A percentile compares a stretch with the other conserved stretches of the same genome.
phyloP scores from a whole-genome alignment of 2,113 vertebrate genomes.

The Turnix velox region DNA sequence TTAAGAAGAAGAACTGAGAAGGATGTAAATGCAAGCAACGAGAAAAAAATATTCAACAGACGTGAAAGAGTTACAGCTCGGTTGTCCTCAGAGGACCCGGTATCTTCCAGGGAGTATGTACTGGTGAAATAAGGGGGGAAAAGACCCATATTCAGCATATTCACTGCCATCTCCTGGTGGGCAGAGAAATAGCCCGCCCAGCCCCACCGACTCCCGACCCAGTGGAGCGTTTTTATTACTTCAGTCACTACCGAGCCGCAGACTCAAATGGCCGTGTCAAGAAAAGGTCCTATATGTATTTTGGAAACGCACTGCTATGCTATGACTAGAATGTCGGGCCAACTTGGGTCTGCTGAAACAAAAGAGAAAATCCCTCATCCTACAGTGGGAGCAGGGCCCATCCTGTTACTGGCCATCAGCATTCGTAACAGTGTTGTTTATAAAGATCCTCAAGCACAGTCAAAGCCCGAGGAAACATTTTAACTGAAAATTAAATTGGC shows the following conservation, averaged over 20 bases:
- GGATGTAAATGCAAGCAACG: neutral
- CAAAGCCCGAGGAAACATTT: neutral
- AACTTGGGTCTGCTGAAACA: neutral
- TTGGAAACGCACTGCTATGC: neutral
- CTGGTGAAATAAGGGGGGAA: neutral
- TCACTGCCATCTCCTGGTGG: slow-evolving; percentile 70
- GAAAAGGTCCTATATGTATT: neutral
- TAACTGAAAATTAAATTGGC: neutral
- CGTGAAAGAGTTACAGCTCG: neutral
- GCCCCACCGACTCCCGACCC: fast-evolving
- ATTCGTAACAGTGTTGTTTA: neutral
- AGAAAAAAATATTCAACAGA: neutral
- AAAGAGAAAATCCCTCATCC: neutral
- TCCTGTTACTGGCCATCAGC: fast-evolving
- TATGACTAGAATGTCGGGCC: neutral
- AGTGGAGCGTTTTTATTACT: fast-evolving
- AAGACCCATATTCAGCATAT: neutral
- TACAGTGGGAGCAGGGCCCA: neutral
- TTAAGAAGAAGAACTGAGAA: neutral
- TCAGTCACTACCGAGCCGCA: neutral
- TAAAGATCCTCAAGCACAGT: neutral
- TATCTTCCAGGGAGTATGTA: neutral
- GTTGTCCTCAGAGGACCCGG: slow-evolving; percentile 41
- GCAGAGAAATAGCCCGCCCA: neutral
- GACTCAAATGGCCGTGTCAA: neutral